These are phyloP conservation scores for Morone chrysops DNA, from an alignment of 2,113 vertebrate species.

Conservation along the genomic window DNA sequence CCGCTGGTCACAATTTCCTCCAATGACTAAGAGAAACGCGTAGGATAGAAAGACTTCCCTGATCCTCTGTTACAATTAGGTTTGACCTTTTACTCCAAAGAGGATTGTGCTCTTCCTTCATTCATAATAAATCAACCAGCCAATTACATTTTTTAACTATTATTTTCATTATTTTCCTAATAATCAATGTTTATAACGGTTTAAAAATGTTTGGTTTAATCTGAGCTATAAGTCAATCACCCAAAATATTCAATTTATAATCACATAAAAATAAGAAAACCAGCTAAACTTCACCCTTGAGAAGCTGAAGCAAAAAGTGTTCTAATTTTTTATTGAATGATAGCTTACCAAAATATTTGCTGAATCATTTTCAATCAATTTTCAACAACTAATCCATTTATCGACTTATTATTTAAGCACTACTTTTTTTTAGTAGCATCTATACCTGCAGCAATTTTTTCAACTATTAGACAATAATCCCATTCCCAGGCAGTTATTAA, in stretches of 20 bases:
- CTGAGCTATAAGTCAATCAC: background rate
- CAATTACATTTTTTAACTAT: background rate
- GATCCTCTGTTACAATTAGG: background rate
- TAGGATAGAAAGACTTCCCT: background rate
- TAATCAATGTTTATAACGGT: background rate
- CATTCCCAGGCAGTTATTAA: too few species aligned
- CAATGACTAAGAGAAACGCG: background rate
- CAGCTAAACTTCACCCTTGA: too few species aligned
- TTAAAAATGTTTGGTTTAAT: background rate
- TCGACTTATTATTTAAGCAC: too few species aligned
- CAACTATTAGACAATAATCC: too few species aligned
- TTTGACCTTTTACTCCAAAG: background rate
- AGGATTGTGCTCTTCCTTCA: background rate
- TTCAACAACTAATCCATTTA: too few species aligned
- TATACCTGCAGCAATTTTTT: too few species aligned
- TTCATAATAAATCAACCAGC: background rate
- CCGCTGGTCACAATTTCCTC: background rate
- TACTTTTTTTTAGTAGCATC: too few species aligned
- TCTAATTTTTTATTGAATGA: too few species aligned
- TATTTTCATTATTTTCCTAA: too few species aligned
- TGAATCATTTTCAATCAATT: too few species aligned
- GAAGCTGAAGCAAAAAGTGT: too few species aligned
- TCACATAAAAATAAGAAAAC: background rate
- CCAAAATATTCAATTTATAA: background rate
- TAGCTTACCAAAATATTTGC: too few species aligned